Evolutionary conservation across 1,140 invertebrate genomes (phyloP).

Genomic region (Drosophila leontia): DNA sequence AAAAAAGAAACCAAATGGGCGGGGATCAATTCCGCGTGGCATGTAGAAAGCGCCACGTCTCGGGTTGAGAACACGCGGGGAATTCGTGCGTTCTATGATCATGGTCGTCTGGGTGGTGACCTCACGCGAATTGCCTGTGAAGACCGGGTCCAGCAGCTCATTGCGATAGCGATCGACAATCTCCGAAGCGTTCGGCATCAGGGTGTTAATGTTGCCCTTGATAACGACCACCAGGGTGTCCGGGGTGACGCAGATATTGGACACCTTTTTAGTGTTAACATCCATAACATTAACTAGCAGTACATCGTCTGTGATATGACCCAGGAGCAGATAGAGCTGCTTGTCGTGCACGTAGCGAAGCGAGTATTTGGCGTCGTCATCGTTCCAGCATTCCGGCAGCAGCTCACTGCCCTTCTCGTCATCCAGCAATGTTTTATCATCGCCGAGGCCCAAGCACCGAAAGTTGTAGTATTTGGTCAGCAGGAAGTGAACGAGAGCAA

Average conservation of each 20-base stretch:
- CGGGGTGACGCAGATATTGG: slow-evolving; percentile 84
- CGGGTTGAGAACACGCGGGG: slow-evolving; percentile 54
- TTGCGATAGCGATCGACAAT: slow-evolving; percentile 84
- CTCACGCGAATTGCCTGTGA: slow-evolving; percentile 62
- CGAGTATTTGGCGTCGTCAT: slow-evolving; percentile 86
- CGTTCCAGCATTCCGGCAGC: slow-evolving; percentile 90
- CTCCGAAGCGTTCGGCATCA: slow-evolving; percentile 85
- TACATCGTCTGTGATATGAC: slow-evolving; percentile 87
- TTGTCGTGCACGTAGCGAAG: slow-evolving; percentile 89
- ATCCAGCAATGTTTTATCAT: slow-evolving; percentile 88
- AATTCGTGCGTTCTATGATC: slow-evolving; percentile 23
- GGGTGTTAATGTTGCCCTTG: slow-evolving; percentile 81
- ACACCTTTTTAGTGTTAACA: slow-evolving; percentile 83
- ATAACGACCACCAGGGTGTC: slow-evolving; percentile 82
- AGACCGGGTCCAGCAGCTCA: slow-evolving; percentile 85
- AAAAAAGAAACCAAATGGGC: slow-evolving; percentile 68
- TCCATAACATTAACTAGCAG: slow-evolving; percentile 88
- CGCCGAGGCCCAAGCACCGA: slow-evolving; percentile 90
- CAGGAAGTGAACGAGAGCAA: slow-evolving; percentile 90
- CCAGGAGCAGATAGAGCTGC: slow-evolving; percentile 89
- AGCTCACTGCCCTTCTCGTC: slow-evolving; percentile 88
- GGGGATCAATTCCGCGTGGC: slow-evolving; percentile 56
- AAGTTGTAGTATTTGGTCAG: slow-evolving; percentile 89
- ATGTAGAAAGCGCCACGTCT: slow-evolving; percentile 54
- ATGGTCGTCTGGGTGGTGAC: slow-evolving; percentile 68